phyloP scores from a whole-genome alignment of 2,797 vertebrate genomes.

The Crenuchus spilurus region DNA sequence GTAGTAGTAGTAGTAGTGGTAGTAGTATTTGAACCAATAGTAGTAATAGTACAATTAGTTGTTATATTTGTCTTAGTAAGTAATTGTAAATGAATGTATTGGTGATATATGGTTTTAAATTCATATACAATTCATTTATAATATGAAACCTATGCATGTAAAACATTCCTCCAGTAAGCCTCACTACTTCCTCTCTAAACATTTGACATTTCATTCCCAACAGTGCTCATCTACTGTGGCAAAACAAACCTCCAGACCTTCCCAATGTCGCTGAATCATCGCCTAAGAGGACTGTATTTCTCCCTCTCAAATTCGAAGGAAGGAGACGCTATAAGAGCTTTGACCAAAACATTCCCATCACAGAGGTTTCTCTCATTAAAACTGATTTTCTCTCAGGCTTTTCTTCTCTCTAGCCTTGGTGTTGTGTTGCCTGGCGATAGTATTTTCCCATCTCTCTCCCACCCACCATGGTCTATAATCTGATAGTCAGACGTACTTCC shows the following conservation, averaged over 20 bases:
- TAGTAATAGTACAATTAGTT: too few relatives aligned
- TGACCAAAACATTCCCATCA: conserved; percentile 26
- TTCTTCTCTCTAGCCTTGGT: background rate
- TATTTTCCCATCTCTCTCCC: conserved; percentile 11
- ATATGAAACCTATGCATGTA: too few relatives aligned
- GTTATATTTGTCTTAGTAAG: too few relatives aligned
- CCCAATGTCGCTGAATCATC: background rate
- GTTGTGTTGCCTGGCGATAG: background rate
- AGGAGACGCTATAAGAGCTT: background rate
- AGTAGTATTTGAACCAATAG: too few relatives aligned
- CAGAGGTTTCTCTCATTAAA: background rate
- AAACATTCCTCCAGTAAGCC: too few relatives aligned
- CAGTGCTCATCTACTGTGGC: background rate
- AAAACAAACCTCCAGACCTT: conserved; percentile 10
- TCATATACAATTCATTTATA: too few relatives aligned
- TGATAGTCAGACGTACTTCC: background rate
- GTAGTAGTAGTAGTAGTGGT: too few relatives aligned
- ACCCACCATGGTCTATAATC: conserved; percentile 10
- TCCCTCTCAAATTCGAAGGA: conserved; percentile 5
- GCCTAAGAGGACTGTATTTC: background rate
- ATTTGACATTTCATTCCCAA: conserved; percentile 4
- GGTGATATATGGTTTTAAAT: too few relatives aligned
- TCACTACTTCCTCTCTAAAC: conserved; percentile 5
- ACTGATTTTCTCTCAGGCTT: conserved; percentile 6
- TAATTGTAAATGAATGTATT: too few relatives aligned